Evolutionary conservation across 2,888 invertebrate genomes (phyloP).

Genomic region (Resseliella maxima): DNA sequence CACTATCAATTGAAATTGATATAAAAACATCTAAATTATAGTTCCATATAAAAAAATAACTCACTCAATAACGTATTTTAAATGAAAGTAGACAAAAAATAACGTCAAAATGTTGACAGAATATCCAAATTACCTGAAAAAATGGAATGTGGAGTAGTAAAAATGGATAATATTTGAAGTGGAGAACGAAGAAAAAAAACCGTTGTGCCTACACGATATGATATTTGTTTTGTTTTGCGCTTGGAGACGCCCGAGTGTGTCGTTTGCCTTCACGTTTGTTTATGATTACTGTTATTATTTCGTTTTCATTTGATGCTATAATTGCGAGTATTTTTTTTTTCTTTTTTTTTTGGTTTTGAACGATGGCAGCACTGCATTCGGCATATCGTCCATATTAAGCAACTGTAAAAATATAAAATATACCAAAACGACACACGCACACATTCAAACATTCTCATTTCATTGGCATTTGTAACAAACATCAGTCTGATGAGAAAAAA

Average conservation of each 20-base stretch:
- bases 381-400: constrained; percentile 20
- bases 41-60: background rate
- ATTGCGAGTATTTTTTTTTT: background rate
- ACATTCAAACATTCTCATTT: background rate
- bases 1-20: too few relatives aligned
- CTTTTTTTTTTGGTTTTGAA: background rate
- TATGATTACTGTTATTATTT: constrained; percentile 48
- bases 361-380: constrained; percentile 45
- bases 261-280: constrained; percentile 22
- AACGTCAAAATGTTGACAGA: background rate
- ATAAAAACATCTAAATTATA: too few relatives aligned
- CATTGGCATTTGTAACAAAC: background rate
- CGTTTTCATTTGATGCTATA: constrained; percentile 31
- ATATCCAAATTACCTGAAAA: constrained; percentile 24
- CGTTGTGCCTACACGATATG: background rate
- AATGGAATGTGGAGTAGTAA: background rate
- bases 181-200: background rate
- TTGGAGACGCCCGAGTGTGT: constrained; percentile 46
- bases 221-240: constrained; percentile 29
- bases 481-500: background rate
- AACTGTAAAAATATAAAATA: constrained; percentile 37
- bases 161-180: background rate
- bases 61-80: background rate
- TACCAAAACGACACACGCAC: background rate
- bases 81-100: background rate